phyloP scores from a whole-genome alignment of 1,140 invertebrate genomes.

The Drosophila orosa region DNA sequence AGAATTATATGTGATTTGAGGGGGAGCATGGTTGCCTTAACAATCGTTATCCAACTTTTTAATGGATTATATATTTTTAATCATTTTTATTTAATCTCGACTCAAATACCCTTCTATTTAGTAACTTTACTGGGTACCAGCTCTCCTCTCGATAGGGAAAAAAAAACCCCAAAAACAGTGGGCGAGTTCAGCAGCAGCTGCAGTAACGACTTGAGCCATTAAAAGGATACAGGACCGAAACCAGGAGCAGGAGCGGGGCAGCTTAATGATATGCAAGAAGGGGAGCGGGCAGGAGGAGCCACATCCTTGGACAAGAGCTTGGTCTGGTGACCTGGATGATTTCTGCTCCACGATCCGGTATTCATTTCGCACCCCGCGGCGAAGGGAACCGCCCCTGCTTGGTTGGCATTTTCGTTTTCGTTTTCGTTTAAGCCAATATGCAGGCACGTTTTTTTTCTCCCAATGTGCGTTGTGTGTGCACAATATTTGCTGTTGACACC shows the following conservation, averaged over 20 bases:
- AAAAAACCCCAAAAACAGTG: neutral
- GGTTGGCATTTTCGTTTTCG: conserved; percentile 43
- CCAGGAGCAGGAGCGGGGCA: neutral
- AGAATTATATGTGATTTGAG: too few species aligned
- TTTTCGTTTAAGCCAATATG: conserved; percentile 71
- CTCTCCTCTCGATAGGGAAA: conserved; percentile 3
- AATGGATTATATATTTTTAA: neutral
- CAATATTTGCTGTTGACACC: conserved; percentile 77
- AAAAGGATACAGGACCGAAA: conserved; percentile 57
- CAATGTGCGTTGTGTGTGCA: conserved; percentile 39
- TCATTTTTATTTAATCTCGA: neutral
- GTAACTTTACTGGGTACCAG: neutral
- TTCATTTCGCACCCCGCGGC: conserved; percentile 2
- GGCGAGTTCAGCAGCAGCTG: conserved; percentile 59
- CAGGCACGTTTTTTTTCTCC: conserved; percentile 52
- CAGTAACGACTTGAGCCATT: conserved; percentile 81
- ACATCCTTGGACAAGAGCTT: conserved; percentile 20
- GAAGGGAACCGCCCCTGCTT: neutral
- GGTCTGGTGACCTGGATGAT: conserved; percentile 47
- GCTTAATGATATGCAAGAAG: conserved; percentile 72
- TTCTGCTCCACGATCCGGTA: conserved; percentile 14
- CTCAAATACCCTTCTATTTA: neutral
- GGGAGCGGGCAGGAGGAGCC: neutral
- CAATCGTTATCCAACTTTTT: neutral
- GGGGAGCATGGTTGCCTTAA: too few species aligned